phyloP scores from a whole-genome alignment of 2,113 vertebrate species.

The Scalopus aquaticus region DNA sequence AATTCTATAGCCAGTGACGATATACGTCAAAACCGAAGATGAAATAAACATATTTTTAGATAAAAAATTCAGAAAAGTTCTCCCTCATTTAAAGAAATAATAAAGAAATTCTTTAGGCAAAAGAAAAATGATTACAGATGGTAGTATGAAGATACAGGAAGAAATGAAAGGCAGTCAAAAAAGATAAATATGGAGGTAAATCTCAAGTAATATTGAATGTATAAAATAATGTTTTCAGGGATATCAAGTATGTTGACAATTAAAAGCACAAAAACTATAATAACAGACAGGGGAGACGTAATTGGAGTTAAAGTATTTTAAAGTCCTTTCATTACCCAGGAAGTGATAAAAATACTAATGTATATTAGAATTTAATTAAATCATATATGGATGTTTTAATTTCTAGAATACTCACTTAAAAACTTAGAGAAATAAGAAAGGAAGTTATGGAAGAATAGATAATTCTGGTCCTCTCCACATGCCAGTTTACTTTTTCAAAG shows the following conservation, averaged over 20 bases:
- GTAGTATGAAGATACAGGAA: not conserved
- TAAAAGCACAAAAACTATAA: constrained; percentile 24
- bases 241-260: not conserved
- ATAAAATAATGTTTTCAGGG: not conserved
- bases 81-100: not conserved
- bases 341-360: constrained; percentile 39
- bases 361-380: not conserved
- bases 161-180: not conserved
- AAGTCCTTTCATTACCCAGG: not conserved
- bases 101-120: not conserved
- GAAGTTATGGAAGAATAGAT: not conserved
- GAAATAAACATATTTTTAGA: constrained; percentile 33
- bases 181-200: not conserved
- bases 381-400: not conserved
- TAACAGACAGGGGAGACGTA: not conserved
- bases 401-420: not conserved
- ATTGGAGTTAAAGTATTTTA: not conserved
- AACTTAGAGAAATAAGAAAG: not conserved
- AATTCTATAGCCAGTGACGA: not conserved
- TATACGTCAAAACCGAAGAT: not conserved
- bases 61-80: not conserved
- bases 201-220: not conserved
- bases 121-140: not conserved
- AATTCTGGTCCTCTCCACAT: not conserved
- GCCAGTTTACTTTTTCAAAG: not conserved